phyloP scores from a whole-genome alignment of 2,113 vertebrate species.

The Alaudala cheleensis region DNA sequence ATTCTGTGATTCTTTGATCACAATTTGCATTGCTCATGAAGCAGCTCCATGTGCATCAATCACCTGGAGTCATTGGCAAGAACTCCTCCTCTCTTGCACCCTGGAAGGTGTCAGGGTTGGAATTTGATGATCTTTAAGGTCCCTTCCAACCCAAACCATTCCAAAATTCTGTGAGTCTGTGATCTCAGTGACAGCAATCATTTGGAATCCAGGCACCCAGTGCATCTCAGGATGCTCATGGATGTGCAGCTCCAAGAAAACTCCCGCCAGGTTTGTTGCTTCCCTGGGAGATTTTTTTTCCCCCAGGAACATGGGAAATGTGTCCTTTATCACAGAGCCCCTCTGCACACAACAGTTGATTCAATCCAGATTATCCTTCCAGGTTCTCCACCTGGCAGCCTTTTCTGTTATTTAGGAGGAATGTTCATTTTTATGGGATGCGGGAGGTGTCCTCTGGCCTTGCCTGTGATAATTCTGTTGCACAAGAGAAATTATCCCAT shows the following conservation, averaged over 20 bases:
- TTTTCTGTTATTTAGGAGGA: background rate
- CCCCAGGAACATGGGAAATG: background rate
- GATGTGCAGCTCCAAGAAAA: background rate
- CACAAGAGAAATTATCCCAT: background rate
- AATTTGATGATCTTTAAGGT: background rate
- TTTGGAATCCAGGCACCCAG: background rate
- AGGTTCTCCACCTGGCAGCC: background rate
- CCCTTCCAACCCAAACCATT: background rate
- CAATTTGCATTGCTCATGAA: too few relatives aligned
- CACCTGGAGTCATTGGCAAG: too few relatives aligned
- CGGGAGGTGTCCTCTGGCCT: background rate
- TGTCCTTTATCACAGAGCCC: background rate
- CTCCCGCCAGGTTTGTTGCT: background rate
- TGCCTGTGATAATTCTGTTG: background rate
- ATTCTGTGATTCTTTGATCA: too few relatives aligned
- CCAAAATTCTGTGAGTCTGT: background rate
- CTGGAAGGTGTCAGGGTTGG: too few relatives aligned
- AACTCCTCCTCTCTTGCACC: too few relatives aligned
- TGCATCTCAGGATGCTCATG: background rate
- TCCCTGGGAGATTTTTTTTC: background rate
- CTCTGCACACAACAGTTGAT: background rate
- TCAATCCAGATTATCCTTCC: background rate
- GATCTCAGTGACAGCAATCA: background rate
- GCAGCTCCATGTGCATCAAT: too few relatives aligned
- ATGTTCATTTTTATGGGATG: background rate